Percentiles rank a stretch among this genome's conserved stretches.
These are phyloP conservation scores for Girardinichthys multiradiatus DNA, from an alignment of 2,113 vertebrate species.

Conservation along the genomic window DNA sequence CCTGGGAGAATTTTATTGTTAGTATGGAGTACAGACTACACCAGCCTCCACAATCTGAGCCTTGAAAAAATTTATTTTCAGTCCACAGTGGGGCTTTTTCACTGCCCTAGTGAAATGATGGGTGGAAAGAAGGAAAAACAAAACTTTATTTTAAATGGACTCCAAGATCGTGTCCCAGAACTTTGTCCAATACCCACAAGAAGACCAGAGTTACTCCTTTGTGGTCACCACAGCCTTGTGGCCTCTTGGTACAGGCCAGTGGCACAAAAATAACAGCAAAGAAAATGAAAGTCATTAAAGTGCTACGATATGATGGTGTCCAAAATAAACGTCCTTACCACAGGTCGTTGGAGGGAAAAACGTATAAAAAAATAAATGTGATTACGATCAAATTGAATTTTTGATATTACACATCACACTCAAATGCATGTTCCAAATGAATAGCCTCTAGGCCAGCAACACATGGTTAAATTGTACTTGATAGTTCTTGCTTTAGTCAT, in stretches of 20 bases:
- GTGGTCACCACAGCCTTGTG: slow-evolving; percentile 63
- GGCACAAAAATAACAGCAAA: slow-evolving; percentile 73
- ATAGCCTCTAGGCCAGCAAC: slow-evolving; percentile 6
- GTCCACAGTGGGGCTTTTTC: slow-evolving; percentile 21
- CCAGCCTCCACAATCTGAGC: slow-evolving; percentile 15
- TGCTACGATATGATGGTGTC: slow-evolving; percentile 47
- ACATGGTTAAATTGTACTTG: not conserved
- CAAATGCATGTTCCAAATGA: not conserved
- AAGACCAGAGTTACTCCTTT: slow-evolving; percentile 64
- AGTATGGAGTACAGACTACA: slow-evolving; percentile 24
- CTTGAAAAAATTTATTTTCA: slow-evolving; percentile 25
- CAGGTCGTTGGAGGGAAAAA: slow-evolving; percentile 33
- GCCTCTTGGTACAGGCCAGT: slow-evolving; percentile 51
- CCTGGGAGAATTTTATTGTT: slow-evolving; percentile 14
- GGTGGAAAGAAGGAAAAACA: slow-evolving; percentile 31
- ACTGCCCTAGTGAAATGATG: slow-evolving; percentile 56
- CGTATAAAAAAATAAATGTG: slow-evolving; percentile 48
- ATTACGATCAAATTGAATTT: slow-evolving; percentile 35
- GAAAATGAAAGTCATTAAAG: slow-evolving; percentile 67
- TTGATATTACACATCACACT: slow-evolving; percentile 22
- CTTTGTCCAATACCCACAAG: slow-evolving; percentile 70
- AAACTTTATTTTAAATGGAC: slow-evolving; percentile 49
- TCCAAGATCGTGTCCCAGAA: slow-evolving; percentile 35
- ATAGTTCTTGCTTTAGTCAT: not conserved
- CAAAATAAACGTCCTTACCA: slow-evolving; percentile 64